A percentile compares a stretch with the other conserved stretches of the same genome.
These are phyloP conservation scores for Fulmarus glacialis DNA, from an alignment of 2,113 vertebrate genomes.

Conservation along the genomic window DNA sequence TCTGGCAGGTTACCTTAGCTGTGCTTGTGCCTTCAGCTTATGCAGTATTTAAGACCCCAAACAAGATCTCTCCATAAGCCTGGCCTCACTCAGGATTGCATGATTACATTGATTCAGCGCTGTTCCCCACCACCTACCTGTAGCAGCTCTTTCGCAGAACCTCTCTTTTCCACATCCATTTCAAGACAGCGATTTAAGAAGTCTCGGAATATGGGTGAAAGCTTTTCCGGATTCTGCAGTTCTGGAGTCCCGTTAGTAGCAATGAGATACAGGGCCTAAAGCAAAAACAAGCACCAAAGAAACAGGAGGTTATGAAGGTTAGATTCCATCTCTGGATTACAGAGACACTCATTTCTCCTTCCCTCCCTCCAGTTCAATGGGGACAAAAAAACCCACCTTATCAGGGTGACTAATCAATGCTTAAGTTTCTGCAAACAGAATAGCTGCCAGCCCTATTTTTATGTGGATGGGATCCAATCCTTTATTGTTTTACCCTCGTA, in stretches of 20 bases:
- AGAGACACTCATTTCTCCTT: neutral
- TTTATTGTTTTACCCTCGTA: conserved; percentile 28
- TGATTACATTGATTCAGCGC: neutral
- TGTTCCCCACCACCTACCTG: conserved; percentile 76
- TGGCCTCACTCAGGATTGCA: neutral
- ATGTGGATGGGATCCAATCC: conserved; percentile 37
- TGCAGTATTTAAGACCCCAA: neutral
- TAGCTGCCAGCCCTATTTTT: neutral
- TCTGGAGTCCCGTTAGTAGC: conserved; percentile 97
- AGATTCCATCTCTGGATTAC: neutral
- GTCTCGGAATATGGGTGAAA: conserved; percentile 89
- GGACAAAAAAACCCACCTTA: neutral
- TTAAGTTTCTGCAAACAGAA: conserved; percentile 4
- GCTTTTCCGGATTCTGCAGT: conserved; percentile 95
- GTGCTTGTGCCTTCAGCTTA: neutral
- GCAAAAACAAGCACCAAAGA: neutral
- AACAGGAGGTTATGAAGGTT: neutral
- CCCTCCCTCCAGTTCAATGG: neutral
- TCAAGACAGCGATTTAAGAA: conserved; percentile 95
- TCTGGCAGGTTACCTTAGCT: neutral
- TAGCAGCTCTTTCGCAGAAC: conserved; percentile 91
- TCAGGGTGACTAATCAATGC: conserved; percentile 1
- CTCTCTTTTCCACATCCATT: conserved; percentile 98
- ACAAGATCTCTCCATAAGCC: neutral
- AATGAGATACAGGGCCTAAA: conserved; percentile 95